Evolutionary conservation across 1,140 invertebrate species (phyloP).

Genomic region (Aporrectodea caliginosa): DNA sequence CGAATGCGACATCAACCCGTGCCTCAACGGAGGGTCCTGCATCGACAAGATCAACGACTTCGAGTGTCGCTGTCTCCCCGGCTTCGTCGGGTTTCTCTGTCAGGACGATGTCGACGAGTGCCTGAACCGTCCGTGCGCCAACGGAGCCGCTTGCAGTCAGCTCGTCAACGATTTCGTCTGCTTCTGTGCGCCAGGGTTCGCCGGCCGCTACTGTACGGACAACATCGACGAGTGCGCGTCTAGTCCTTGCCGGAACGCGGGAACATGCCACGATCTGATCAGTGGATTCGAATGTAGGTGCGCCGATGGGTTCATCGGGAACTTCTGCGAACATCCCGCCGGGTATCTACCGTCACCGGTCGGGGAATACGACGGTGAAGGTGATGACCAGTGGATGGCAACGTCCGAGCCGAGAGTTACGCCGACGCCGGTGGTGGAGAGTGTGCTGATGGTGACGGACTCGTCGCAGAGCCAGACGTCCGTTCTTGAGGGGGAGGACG

Average conservation of each 20-base stretch:
- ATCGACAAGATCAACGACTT: not conserved
- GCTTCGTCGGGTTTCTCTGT: slow-evolving; percentile 72
- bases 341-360: not conserved
- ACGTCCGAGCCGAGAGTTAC: no score
- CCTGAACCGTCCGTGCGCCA: slow-evolving; percentile 75
- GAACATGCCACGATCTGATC: slow-evolving; percentile 63
- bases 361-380: not conserved
- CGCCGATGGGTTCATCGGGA: slow-evolving; percentile 18
- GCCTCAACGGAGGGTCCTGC: slow-evolving; percentile 19
- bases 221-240: slow-evolving; percentile 84
- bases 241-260: slow-evolving; percentile 78
- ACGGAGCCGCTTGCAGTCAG: slow-evolving; percentile 84
- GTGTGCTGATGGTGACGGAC: not conserved
- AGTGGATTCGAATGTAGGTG: slow-evolving; percentile 31
- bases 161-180: slow-evolving; percentile 53
- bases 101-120: slow-evolving; percentile 8
- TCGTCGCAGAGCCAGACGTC: not conserved
- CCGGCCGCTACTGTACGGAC: slow-evolving; percentile 92
- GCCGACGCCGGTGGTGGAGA: not conserved
- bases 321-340: not conserved
- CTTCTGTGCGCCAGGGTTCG: slow-evolving; percentile 84
- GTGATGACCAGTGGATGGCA: not conserved
- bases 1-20: not conserved
- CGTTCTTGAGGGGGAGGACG: not conserved
- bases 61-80: slow-evolving; percentile 72